A percentile compares a stretch with the other conserved stretches of the same genome.
Conservation (phyloP, 1,140 invertebrate genomes). For the Ips nitidus region DNA sequence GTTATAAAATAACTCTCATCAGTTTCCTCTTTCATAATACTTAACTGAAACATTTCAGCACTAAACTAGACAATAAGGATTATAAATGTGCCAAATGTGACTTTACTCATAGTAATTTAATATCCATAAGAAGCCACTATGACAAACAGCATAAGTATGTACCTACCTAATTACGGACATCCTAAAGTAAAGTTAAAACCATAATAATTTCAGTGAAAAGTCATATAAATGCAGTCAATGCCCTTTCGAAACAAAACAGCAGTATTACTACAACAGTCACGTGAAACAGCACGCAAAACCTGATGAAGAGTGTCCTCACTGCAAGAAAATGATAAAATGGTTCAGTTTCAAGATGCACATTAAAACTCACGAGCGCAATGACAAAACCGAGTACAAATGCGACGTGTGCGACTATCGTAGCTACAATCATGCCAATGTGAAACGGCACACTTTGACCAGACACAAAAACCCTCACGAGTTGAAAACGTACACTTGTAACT, state of each 20-base stretch:
- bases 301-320: conserved; percentile 19
- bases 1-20: background rate
- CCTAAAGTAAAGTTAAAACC: too few species aligned
- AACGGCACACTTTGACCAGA: conserved; percentile 10
- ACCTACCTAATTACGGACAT: background rate
- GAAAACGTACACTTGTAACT: conserved; percentile 6
- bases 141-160: conserved; percentile 18
- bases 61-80: conserved; percentile 15
- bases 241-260: conserved; percentile 21
- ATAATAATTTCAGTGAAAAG: background rate
- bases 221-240: conserved; percentile 9
- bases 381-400: conserved; percentile 23
- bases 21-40: background rate
- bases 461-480: conserved; percentile 16
- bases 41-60: conserved; percentile 4
- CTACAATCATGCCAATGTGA: conserved; percentile 27
- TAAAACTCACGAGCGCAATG: conserved; percentile 19
- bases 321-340: conserved; percentile 18
- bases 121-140: conserved; percentile 13
- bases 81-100: conserved; percentile 24
- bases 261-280: conserved; percentile 26
- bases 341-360: conserved; percentile 28
- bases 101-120: conserved; percentile 4
- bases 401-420: conserved; percentile 15
- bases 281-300: conserved; percentile 3